These are phyloP conservation scores for Diacarnus erythraeanus DNA, from an alignment of 37 sponge, comb jelly and placozoan species.

Conservation along the genomic window DNA sequence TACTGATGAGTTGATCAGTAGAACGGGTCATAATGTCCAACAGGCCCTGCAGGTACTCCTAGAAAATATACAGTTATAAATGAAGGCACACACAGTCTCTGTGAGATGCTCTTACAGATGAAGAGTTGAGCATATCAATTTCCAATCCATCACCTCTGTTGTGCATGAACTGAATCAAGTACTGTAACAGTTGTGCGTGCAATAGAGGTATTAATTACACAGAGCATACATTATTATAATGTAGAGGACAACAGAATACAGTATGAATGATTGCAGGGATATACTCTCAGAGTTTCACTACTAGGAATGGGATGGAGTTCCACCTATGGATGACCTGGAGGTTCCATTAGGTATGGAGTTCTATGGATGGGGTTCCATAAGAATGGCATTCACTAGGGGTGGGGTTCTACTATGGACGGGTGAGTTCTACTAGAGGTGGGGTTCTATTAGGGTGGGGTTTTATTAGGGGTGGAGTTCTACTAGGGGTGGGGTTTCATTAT, in stretches of 20 bases:
- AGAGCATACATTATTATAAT: neutral
- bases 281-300: no score
- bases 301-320: no score
- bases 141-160: constrained; percentile 36
- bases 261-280: no score
- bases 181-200: constrained; percentile 20
- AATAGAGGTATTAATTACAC: neutral
- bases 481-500: neutral
- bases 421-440: no score
- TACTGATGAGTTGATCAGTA: constrained; percentile 51
- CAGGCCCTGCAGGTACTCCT: constrained; percentile 70
- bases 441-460: no score
- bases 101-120: constrained; percentile 38
- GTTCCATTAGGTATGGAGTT: no score
- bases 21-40: constrained; percentile 55
- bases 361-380: no score
- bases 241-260: no score
- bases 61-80: neutral
- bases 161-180: constrained; percentile 56
- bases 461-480: no score
- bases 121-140: constrained; percentile 38
- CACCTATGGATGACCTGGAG: no score
- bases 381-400: no score
- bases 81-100: neutral
- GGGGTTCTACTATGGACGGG: no score